Evolutionary conservation across 2,113 vertebrate species (phyloP).

Genomic region (Bungarus multicinctus): DNA sequence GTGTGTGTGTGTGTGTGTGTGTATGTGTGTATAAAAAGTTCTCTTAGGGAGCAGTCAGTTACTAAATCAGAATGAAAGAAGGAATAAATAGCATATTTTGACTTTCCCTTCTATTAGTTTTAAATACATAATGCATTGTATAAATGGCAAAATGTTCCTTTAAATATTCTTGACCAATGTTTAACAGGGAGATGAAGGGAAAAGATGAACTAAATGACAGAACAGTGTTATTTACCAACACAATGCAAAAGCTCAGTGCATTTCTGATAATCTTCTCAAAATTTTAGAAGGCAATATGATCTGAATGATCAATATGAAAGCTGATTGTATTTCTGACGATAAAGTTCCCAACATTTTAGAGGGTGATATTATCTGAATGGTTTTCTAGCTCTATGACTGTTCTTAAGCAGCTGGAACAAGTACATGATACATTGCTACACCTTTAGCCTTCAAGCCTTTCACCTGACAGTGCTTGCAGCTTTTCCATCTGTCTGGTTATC

Average conservation of each 20-base stretch:
- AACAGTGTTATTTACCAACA: background rate
- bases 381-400: background rate
- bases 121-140: background rate
- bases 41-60: conserved; percentile 36
- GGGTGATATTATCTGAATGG: background rate
- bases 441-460: background rate
- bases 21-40: background rate
- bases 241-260: background rate
- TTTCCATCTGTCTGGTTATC: background rate
- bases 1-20: too few relatives aligned
- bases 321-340: conserved; percentile 17
- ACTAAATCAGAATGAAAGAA: background rate
- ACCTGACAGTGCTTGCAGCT: background rate
- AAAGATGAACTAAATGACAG: background rate
- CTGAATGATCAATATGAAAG: conserved; percentile 40
- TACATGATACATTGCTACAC: background rate
- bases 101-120: background rate
- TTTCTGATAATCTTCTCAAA: background rate
- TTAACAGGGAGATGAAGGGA: background rate
- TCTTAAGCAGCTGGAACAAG: background rate
- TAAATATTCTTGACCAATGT: background rate
- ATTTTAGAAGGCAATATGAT: background rate
- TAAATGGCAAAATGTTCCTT: background rate
- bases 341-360: background rate
- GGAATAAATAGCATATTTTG: background rate